Base-by-base conservation (phyloP, 2,113 vertebrate genomes). In the Oryzias javanicus region DNA sequence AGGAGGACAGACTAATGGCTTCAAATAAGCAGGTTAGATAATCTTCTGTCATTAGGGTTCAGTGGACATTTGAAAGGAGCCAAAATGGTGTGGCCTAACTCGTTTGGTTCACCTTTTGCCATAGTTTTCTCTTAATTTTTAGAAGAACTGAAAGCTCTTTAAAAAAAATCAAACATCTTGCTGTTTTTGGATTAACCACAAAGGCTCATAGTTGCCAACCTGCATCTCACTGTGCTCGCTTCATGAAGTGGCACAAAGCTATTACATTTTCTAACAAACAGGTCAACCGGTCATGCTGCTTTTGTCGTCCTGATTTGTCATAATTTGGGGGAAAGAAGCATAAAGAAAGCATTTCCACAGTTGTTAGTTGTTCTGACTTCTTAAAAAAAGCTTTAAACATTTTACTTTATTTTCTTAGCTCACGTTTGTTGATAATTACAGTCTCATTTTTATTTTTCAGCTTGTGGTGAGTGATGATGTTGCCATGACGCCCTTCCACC, bases 401-500 rank as follows among this genome's bases (percentile, higher is more conserved):
- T 35, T 6, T 19, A 17, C 5, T 47, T 1, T 1, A 24, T 35
- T 8, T 35, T 35, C 4, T 12, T 12, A 12, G 12, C 12, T 35
- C 2, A 35, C 12, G 35, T 35, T 35, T 35, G 10, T 3, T 35
- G 35, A 35, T 35, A 35, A 12, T 35, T 10, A 10, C 35, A 10
- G 8, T 10, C 8, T 35, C 24, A 24, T 59, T 35, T 16, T 4
- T 13, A 14, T 14, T 17, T 25, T 60, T 2, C 17, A 98, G 97
- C 89, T 96, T 29, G 80, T 92, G 61, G 86, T 94, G 25, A 94
- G 96, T 29, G 94, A 96, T 87, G 93, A 85, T 19, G 89, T 96
- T 22, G 91, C 93, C 5, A 76, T 93, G 74, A 98, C 96, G 0
- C 95, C 96, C 0, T 98, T 99, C 81, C 91, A 92, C 81, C 83